Evolutionary conservation across 2,113 vertebrate genomes (phyloP).

Genomic region (Ailurus styani): DNA sequence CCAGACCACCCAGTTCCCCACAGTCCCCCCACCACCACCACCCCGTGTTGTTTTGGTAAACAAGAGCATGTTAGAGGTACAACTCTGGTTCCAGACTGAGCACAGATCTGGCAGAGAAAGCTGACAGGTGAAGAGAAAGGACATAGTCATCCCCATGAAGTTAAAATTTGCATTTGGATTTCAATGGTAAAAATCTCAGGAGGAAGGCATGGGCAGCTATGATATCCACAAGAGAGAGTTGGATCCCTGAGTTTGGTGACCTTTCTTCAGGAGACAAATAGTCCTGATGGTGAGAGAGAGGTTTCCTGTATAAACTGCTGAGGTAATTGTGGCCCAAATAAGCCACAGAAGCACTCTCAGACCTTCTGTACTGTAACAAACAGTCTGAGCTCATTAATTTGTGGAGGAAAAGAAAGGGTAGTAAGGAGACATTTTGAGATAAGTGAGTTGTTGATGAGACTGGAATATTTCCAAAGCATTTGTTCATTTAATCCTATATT

Average conservation of each 20-base stretch:
- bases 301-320: background rate
- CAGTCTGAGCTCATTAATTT: background rate
- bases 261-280: background rate
- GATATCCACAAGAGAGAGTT: background rate
- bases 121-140: background rate
- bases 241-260: background rate
- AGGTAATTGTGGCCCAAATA: background rate
- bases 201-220: background rate
- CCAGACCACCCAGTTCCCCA: background rate
- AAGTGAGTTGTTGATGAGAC: conserved; percentile 38
- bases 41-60: background rate
- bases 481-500: conserved; percentile 45
- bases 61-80: background rate
- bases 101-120: background rate
- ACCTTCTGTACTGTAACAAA: background rate
- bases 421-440: conserved; percentile 38
- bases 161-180: background rate
- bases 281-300: background rate
- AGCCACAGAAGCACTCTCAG: background rate
- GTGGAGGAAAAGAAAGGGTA: background rate
- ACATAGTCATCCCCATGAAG: background rate
- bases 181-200: background rate
- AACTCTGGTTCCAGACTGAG: background rate
- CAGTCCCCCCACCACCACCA: no score
- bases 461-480: conserved; percentile 49